Conservation (phyloP, 2,888 invertebrate species). For the Bhutanitis thaidina region DNA sequence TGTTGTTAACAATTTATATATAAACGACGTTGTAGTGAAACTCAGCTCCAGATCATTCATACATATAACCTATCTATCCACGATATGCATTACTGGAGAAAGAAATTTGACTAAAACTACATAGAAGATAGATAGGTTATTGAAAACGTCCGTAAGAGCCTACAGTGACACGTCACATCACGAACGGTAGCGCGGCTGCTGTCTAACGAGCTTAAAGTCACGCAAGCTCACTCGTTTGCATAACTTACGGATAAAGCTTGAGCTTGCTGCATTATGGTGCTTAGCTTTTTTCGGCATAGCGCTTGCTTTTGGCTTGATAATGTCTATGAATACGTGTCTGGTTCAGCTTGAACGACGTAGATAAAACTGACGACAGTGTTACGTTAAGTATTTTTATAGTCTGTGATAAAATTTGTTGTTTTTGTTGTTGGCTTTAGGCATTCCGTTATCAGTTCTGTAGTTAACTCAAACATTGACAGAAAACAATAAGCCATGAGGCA, state of each 20-base stretch:
- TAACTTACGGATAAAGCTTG: conserved; percentile 63
- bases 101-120: too few species aligned
- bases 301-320: conserved; percentile 2
- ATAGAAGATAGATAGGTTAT: too few species aligned
- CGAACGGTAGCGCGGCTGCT: conserved; percentile 8
- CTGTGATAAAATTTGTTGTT: not conserved
- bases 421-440: too few species aligned
- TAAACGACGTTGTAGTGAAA: not conserved
- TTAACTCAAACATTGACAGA: too few species aligned
- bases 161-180: not conserved
- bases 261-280: conserved; percentile 55
- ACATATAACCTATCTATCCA: too few species aligned
- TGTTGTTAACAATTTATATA: too few species aligned
- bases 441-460: too few species aligned
- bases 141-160: not conserved
- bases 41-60: conserved; percentile 14
- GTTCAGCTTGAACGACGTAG: not conserved
- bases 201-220: conserved; percentile 43
- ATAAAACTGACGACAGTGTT: not conserved
- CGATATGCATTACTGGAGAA: too few species aligned
- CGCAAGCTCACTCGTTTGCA: conserved; percentile 60
- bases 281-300: conserved; percentile 18
- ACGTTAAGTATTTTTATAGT: not conserved
- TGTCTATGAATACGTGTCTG: not conserved
- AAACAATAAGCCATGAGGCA: too few species aligned